phyloP scores from a whole-genome alignment of 2,113 vertebrate genomes.

The Atlantisia rogersi region DNA sequence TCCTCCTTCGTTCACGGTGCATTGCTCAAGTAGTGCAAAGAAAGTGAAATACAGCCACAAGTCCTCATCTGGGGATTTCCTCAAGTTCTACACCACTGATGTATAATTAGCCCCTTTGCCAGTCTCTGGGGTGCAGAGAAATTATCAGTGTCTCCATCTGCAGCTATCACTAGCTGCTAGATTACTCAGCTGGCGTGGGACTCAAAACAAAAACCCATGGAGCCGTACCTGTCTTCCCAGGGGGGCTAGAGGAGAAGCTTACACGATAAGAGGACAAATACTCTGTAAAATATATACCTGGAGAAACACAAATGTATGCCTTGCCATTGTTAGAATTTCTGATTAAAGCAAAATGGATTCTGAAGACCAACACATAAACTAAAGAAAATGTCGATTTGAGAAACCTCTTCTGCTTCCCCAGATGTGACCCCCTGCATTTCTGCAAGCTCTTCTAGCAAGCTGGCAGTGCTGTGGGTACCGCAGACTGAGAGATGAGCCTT shows the following conservation, averaged over 20 bases:
- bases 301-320: neutral
- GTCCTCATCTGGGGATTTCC: conserved; percentile 45
- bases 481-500: neutral
- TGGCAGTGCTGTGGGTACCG: neutral
- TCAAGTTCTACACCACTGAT: neutral
- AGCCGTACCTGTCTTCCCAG: neutral
- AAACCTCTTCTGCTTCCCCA: neutral
- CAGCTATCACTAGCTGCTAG: neutral
- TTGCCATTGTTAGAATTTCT: neutral
- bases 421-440: neutral
- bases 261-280: neutral
- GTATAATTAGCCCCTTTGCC: conserved; percentile 17
- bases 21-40: neutral
- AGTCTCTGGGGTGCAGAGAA: neutral
- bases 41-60: conserved; percentile 47
- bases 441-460: neutral
- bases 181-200: neutral
- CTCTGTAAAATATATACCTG: neutral
- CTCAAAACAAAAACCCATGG: conserved; percentile 6
- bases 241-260: neutral
- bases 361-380: neutral
- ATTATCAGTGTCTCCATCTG: conserved; percentile 5
- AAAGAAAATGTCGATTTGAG: neutral
- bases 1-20: neutral
- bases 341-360: neutral